These are phyloP conservation scores for Tholera decimalis DNA, from an alignment of 2,888 invertebrate genomes.

Conservation along the genomic window DNA sequence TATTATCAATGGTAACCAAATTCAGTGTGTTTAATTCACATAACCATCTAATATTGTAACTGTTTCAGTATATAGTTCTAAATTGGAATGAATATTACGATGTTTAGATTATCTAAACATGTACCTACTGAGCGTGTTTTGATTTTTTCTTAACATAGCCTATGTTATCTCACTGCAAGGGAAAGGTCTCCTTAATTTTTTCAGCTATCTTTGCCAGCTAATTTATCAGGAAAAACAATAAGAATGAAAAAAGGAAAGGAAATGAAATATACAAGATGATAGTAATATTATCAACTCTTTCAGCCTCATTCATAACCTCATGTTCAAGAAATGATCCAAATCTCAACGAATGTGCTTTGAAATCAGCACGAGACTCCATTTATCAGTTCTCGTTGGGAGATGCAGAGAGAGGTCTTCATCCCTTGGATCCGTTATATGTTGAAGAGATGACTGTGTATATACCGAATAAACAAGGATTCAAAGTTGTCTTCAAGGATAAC, in stretches of 20 bases:
- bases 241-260: background rate
- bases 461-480: constrained; percentile 80
- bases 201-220: too few species aligned
- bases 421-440: constrained; percentile 79
- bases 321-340: constrained; percentile 83
- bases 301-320: constrained; percentile 77
- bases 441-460: constrained; percentile 78
- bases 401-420: constrained; percentile 69
- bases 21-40: background rate
- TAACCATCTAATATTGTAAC: background rate
- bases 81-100: constrained; percentile 1
- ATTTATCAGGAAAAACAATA: background rate
- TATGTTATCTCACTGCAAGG: too few species aligned
- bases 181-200: too few species aligned
- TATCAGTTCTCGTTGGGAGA: constrained; percentile 78
- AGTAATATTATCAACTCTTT: constrained; percentile 28
- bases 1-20: background rate
- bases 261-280: too few species aligned
- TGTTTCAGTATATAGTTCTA: background rate
- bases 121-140: background rate
- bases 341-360: constrained; percentile 79
- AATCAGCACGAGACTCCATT: constrained; percentile 77
- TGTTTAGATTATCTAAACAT: background rate
- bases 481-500: constrained; percentile 78
- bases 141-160: too few species aligned